phyloP scores from a whole-genome alignment of 1,140 invertebrate species.

The Zaprionus camerounensis region DNA sequence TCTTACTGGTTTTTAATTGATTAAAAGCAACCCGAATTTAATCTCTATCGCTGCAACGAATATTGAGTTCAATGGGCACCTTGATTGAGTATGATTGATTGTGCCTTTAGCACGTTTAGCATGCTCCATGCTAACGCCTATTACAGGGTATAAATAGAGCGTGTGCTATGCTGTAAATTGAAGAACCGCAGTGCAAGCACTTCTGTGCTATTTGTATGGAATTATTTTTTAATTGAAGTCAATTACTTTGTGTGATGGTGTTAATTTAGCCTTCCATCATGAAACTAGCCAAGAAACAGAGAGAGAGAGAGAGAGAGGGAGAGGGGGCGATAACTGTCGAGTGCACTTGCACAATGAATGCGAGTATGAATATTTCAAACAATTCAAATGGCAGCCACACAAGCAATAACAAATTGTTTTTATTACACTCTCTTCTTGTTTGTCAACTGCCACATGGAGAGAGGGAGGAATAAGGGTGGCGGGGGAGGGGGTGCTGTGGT shows the following conservation, averaged over 20 bases:
- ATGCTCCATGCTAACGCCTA: not conserved
- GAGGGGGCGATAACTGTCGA: not conserved
- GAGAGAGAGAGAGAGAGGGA: not conserved
- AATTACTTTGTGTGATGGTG: slow-evolving; percentile 81
- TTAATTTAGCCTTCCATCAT: slow-evolving; percentile 64
- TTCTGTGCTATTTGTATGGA: slow-evolving; percentile 38
- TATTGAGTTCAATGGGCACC: not conserved
- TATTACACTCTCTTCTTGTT: slow-evolving; percentile 49
- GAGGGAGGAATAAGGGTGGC: not conserved
- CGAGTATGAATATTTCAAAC: slow-evolving; percentile 25
- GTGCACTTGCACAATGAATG: slow-evolving; percentile 37
- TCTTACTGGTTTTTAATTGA: too few relatives aligned
- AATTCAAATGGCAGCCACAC: slow-evolving; percentile 38
- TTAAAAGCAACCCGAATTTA: not conserved
- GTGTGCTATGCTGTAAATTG: slow-evolving; percentile 33
- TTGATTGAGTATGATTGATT: too few relatives aligned
- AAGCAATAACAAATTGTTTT: slow-evolving; percentile 53
- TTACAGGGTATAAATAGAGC: slow-evolving; percentile 24
- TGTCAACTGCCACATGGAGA: slow-evolving; percentile 28
- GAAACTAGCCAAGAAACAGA: slow-evolving; percentile 1
- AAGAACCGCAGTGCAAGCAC: slow-evolving; percentile 41
- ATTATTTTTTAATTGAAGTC: slow-evolving; percentile 82
- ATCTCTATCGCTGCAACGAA: too few relatives aligned
- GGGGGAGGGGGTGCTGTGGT: not conserved
- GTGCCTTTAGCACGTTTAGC: too few relatives aligned